A percentile compares a stretch with the other conserved stretches of the same genome.
Conservation (phyloP, 30 jellyfish, hydroid and myxozoan species). For the Chironex yamaguchii region DNA sequence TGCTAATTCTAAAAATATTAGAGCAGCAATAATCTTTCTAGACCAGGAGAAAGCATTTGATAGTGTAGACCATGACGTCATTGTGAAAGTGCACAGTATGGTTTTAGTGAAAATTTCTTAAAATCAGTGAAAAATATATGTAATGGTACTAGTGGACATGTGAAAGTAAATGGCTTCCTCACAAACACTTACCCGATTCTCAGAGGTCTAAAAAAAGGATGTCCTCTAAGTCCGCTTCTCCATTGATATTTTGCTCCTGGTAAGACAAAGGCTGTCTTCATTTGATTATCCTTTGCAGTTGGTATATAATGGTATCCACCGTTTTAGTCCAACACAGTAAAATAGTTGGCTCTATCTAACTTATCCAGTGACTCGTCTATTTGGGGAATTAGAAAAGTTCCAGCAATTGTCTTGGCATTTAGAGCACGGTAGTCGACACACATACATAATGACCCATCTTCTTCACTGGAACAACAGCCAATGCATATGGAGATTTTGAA, state of each 20-base stretch:
- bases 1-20: no score
- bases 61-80: no score
- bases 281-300: neutral
- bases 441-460: conserved; percentile 10
- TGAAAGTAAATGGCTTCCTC: no score
- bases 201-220: no score
- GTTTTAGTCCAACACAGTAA: conserved; percentile 4
- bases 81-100: no score
- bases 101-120: no score
- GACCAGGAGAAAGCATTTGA: no score
- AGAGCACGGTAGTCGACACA: conserved; percentile 29
- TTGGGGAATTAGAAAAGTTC: conserved; percentile 2
- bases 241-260: conserved; percentile 33
- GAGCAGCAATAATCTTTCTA: no score
- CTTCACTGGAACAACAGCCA: neutral
- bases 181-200: no score
- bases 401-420: conserved; percentile 4
- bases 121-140: no score
- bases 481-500: neutral
- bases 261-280: neutral
- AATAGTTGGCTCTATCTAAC: neutral
- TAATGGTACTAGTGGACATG: no score
- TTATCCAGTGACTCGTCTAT: neutral
- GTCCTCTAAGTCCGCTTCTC: no score
- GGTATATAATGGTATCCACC: neutral